Percentiles rank a stretch among this genome's conserved stretches.
These are phyloP conservation scores for Cepphus grylle DNA, from an alignment of 2,113 vertebrate species.

Conservation along the genomic window DNA sequence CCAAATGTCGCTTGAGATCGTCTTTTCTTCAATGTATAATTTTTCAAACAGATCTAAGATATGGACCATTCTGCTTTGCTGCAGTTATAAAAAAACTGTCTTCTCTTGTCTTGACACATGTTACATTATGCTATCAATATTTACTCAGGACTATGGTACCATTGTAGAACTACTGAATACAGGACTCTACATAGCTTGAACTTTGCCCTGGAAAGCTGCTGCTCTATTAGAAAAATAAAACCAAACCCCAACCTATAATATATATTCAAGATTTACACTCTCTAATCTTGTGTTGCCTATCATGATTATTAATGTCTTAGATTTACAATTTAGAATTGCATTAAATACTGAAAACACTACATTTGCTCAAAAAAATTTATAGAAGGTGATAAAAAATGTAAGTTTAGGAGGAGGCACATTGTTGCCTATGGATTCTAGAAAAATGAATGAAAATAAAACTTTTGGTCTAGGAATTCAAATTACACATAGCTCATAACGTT, in stretches of 20 bases:
- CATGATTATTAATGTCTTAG: background rate
- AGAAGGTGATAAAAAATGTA: background rate
- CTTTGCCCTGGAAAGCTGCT: background rate
- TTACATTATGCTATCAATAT: background rate
- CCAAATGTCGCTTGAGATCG: background rate
- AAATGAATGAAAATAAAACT: background rate
- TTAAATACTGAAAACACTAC: background rate
- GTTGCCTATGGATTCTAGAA: background rate
- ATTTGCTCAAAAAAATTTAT: background rate
- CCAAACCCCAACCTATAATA: rapidly evolving
- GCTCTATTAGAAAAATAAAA: background rate
- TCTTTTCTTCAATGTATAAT: background rate
- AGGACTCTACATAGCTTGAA: background rate
- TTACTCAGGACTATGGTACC: background rate
- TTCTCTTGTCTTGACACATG: background rate
- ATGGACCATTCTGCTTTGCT: background rate
- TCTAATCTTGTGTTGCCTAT: background rate
- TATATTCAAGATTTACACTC: background rate
- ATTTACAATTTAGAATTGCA: background rate
- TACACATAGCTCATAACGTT: background rate
- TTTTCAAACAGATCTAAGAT: background rate
- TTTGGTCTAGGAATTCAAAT: background rate
- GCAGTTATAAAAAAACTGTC: background rate
- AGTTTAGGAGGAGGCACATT: background rate
- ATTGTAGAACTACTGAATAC: background rate